Conservation (phyloP, 2,888 invertebrate species). For the Hypercompe scribonia region DNA sequence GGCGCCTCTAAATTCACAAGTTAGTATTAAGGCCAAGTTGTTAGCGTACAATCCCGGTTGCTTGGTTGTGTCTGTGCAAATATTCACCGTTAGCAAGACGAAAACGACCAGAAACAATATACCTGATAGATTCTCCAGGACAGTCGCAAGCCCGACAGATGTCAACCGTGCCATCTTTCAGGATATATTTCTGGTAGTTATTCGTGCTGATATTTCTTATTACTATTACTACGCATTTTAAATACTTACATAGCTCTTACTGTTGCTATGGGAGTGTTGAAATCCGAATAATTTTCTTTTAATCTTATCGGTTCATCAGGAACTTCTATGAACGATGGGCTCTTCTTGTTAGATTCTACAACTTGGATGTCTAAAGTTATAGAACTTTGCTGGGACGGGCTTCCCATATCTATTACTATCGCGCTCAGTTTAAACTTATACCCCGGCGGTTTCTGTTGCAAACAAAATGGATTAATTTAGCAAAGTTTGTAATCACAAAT, state of each 20-base stretch:
- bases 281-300: conserved; percentile 91
- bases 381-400: conserved; percentile 87
- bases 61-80: too few relatives aligned
- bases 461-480: conserved; percentile 48
- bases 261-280: conserved; percentile 89
- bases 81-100: too few relatives aligned
- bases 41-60: too few relatives aligned
- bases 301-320: conserved; percentile 88
- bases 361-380: conserved; percentile 94
- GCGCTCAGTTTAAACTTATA: conserved; percentile 90
- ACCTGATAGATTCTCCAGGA: too few relatives aligned
- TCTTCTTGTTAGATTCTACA: conserved; percentile 95
- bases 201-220: too few relatives aligned
- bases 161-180: too few relatives aligned
- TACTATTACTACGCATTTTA: too few relatives aligned
- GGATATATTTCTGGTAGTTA: too few relatives aligned
- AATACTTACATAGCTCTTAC: conserved; percentile 89
- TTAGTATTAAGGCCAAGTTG: too few relatives aligned
- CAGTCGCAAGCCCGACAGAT: too few relatives aligned
- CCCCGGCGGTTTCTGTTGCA: conserved; percentile 86
- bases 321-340: conserved; percentile 90
- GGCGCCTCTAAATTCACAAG: too few relatives aligned
- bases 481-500: not conserved
- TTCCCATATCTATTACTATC: conserved; percentile 92
- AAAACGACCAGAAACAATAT: too few relatives aligned